Evolutionary conservation across 2,113 vertebrate genomes (phyloP), one percentile per base, ranked within the genome.

Genomic region (Aspiorhynchus laticeps): DNA sequence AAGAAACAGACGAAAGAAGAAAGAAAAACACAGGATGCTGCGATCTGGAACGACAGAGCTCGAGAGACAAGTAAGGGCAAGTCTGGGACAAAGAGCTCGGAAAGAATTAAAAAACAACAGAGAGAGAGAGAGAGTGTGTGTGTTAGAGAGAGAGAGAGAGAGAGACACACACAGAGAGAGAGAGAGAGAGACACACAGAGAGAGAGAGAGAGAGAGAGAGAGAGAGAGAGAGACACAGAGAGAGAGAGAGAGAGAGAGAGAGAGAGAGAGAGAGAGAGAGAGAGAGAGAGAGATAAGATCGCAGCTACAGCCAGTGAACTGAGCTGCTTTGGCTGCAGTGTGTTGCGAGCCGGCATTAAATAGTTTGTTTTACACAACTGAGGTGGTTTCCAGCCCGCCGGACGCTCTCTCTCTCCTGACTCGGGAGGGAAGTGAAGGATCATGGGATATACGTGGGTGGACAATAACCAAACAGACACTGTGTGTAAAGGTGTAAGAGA

Each of bases 21-120:
- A 90, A 85, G 85, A 87, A 89, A 87, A 91, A 91, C 92, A 93
- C 92, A 94, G 93, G 93, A 93, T 92, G 91, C 89, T 90, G 90
- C 89, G 90, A 86, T 89, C 90, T 90, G 87, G 85, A 90, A 89
- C 86, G 88, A 82, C 92, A 88, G 83, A 73, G 89, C 69, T 88
- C 84, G 17, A 56, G 86, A 92, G 93, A 93, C 94, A 76, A 93
- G 94, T 91, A 85, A 85, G 59, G 90, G 88, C 95, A 95, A 88
- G 93, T 88, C 90, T 19, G 74, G 63, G 90, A 93, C 93, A 94
- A 90, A 92, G 90, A 61, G 43, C 87, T 90, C 63, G 41, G 51
- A 80, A 82, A 89, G 78, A 31, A 91, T 87, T 87, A 51, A 85
- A 87, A 91, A 92, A 81, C 87, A 85, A 88, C 53, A 88, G 91